These are phyloP conservation scores for Euthynnus affinis DNA, from an alignment of 2,797 vertebrate genomes.

Conservation along the genomic window DNA sequence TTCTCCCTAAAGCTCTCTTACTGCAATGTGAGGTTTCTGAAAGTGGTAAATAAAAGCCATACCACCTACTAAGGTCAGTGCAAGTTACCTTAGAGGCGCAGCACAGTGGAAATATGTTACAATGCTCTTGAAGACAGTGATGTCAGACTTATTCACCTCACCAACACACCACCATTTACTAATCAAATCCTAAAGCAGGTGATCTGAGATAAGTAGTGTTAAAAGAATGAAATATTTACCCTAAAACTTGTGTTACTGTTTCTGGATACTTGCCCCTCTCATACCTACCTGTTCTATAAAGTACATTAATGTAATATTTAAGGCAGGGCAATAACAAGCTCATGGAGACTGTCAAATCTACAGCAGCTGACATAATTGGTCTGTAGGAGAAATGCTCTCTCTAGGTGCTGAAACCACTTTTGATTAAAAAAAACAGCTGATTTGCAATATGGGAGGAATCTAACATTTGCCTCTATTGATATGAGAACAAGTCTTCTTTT, in stretches of 20 bases:
- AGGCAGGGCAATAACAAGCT: conserved; percentile 20
- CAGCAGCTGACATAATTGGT: conserved; percentile 25
- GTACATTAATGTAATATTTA: conserved; percentile 18
- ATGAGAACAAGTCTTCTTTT: neutral
- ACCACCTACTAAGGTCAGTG: too few relatives aligned
- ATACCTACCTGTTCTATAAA: conserved; percentile 1
- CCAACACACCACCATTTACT: neutral
- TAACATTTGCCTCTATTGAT: conserved; percentile 1
- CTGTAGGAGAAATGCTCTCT: conserved; percentile 16
- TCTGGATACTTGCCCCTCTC: neutral
- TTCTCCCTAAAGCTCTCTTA: too few relatives aligned
- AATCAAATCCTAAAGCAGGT: neutral
- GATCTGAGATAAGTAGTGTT: neutral
- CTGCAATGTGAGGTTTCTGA: too few relatives aligned
- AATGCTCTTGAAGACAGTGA: too few relatives aligned
- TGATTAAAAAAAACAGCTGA: conserved; percentile 21
- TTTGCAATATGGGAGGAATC: conserved; percentile 18
- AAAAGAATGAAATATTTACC: too few relatives aligned
- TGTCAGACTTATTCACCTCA: too few relatives aligned
- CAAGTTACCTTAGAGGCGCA: too few relatives aligned
- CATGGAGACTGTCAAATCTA: conserved; percentile 24
- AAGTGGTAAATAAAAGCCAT: too few relatives aligned
- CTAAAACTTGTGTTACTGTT: neutral
- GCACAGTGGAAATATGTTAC: too few relatives aligned
- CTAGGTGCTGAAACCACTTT: conserved; percentile 10